These are phyloP conservation scores for Drosophila paulistorum DNA, from an alignment of 1,140 invertebrate genomes.

Conservation along the genomic window DNA sequence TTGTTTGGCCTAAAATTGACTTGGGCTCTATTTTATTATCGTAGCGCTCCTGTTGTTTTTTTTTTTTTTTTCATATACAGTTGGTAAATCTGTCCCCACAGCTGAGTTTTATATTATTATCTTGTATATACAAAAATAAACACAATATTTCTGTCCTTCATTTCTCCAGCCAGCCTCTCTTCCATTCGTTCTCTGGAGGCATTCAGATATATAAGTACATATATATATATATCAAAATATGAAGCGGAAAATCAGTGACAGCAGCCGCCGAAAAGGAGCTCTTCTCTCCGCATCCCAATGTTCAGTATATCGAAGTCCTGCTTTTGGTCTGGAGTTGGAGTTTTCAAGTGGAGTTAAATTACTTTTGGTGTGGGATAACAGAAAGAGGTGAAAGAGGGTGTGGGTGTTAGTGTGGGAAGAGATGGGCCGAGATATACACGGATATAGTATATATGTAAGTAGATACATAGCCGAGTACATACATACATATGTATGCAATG, in stretches of 20 bases:
- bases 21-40: background rate
- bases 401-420: conserved; percentile 2
- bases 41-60: conserved; percentile 10
- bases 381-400: background rate
- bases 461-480: background rate
- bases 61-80: background rate
- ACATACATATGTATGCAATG: conserved; percentile 27
- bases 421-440: conserved; percentile 35
- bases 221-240: conserved; percentile 62
- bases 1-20: background rate
- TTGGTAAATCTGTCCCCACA: conserved; percentile 49
- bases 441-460: background rate
- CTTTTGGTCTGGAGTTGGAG: conserved; percentile 45
- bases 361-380: conserved; percentile 51
- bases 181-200: conserved; percentile 44
- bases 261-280: conserved; percentile 50
- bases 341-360: conserved; percentile 79
- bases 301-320: conserved; percentile 45
- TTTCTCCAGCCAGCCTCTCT: conserved; percentile 36
- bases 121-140: conserved; percentile 68
- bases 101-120: conserved; percentile 57
- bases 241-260: conserved; percentile 80
- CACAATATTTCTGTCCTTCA: conserved; percentile 63
- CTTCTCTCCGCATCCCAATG: conserved; percentile 23
- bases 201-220: conserved; percentile 32